Evolutionary conservation across 2,113 vertebrate species (phyloP).

Genomic region (Laticauda laticaudata): DNA sequence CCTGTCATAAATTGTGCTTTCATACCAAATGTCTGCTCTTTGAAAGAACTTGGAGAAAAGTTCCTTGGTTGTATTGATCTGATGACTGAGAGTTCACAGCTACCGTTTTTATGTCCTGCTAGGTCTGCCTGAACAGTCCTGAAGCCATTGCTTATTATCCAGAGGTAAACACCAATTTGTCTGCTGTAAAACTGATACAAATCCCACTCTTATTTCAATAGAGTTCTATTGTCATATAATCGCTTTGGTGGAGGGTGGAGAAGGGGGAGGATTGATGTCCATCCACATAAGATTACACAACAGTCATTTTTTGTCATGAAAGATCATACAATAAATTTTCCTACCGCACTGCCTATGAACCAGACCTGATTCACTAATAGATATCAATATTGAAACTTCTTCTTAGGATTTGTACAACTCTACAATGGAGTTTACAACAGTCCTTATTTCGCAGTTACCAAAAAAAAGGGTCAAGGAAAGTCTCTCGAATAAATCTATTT

Average conservation of each 20-base stretch:
- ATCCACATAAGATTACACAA: slow-evolving; percentile 53
- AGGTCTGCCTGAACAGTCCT: not conserved
- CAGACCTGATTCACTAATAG: slow-evolving; percentile 72
- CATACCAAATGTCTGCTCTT: slow-evolving; percentile 13
- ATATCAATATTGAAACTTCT: slow-evolving; percentile 70
- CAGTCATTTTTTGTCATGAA: slow-evolving; percentile 69
- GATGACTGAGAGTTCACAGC: not conserved
- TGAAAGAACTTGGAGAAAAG: slow-evolving; percentile 47
- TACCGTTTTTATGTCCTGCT: slow-evolving; percentile 9
- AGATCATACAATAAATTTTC: slow-evolving; percentile 71
- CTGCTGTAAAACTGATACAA: slow-evolving; percentile 10
- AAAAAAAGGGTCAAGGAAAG: slow-evolving; percentile 1
- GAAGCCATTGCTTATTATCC: not conserved
- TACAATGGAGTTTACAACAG: slow-evolving; percentile 37
- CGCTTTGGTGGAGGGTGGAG: slow-evolving; percentile 30
- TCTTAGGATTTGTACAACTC: slow-evolving; percentile 56
- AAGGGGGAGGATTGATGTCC: slow-evolving; percentile 35
- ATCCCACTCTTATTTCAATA: slow-evolving; percentile 38
- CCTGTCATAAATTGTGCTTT: slow-evolving; percentile 3
- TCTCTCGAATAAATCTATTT: slow-evolving; percentile 44
- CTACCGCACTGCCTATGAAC: slow-evolving; percentile 70
- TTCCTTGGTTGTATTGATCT: slow-evolving; percentile 50
- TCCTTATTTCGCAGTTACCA: slow-evolving; percentile 50
- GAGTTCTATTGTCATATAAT: slow-evolving; percentile 32
- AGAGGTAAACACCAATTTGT: slow-evolving; percentile 27